Evolutionary conservation across 1,140 invertebrate genomes (phyloP), one percentile per base, ranked within the genome.

Genomic region (Rhyzopertha dominica): DNA sequence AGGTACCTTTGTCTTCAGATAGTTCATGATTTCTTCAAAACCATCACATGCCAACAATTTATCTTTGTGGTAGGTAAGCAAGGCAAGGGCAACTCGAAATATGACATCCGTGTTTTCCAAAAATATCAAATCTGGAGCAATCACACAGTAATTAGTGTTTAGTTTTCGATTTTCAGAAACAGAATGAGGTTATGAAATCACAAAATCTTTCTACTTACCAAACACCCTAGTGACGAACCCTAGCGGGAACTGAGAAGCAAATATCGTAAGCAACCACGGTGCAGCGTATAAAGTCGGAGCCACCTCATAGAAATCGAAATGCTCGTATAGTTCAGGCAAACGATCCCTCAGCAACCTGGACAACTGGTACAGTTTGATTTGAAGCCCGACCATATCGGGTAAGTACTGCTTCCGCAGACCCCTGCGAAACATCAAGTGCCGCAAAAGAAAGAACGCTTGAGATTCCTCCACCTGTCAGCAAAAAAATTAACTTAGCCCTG

Each of bases 171-270:
- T 13, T 17, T 28, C 2, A 23, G 12, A 50, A 50, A n/a, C 34
- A 18, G 13, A 24, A 31, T 9, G 7, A 31, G 29, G 10, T n/a
- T 16, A 4, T 20, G 38, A 26, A 31, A 20, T 4, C 16, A 19
- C 0, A 28, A n/a, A n/a, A n/a, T n/a, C n/a, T n/a, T n/a, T n/a
- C 17, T 4, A 66, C 72, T 77, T 67, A 92, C 89, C 93, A 68
- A 95, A 94, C 1, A 96, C 86, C 49, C 93, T 76, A 1, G 90
- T 84, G 10, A 96, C 92, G 72, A 96, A 95, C 9, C 90, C 93
- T n/a, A 97, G 68, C 0, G 92, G 88, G 68, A 96, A 97, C 70
- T 95, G 92, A 13, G 93, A 95, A 10, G 93, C 91, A 72, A 96
- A 98, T 8, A 97, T 71, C 0, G 94, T 98, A 0, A 97, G 74